Evolutionary conservation across 2,888 invertebrate species (phyloP), one percentile per base, ranked within the genome.

Genomic region (Standfussiana lucernea): DNA sequence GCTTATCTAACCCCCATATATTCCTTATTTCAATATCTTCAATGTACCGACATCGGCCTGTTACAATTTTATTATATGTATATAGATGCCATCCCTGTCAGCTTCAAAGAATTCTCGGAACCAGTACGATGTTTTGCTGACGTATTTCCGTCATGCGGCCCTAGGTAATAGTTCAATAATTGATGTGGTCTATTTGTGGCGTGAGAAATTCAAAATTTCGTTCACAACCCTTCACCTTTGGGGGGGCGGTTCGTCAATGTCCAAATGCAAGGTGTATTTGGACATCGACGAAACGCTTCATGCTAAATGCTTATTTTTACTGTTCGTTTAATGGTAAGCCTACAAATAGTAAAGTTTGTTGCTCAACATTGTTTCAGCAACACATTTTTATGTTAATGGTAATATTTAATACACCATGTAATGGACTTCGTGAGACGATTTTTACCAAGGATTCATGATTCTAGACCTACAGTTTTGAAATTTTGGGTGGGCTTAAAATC

Each of bases 201-300:
- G 42, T 62, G n/a, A 11, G 13, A 13, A 40, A 77, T 64, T 13
- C 21, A 24, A 45, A 79, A 76, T 56, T 42, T 13, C 42, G 28
- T 42, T 28, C 6, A 13, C n/a, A 18, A 28, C 8, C 47, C n/a
- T 7, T 47, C n/a, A 21, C 32, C 56, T 47, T 59, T 10, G 8
- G 28, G 18, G 28, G 13, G 65, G 65, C 18, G 21, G 40, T 78
- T 67, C n/a, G 13, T 40, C 32, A 47, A 47, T 15, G n/a, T 32
- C 45, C 15, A 32, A 18, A 42, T 35, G 15, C 42, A 56, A 28
- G 28, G 28, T 18, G 32, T 32, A 59, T 32, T 32, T 59, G 18
- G 18, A 59, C 32, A 8, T 21, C 10, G 1, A 53, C 59, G 8
- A 59, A 61, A 3, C 15, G 28, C 61, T 45, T 28, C 11, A 18